These are phyloP conservation scores for Laticauda laticaudata DNA, from an alignment of 2,113 vertebrate genomes.

Conservation along the genomic window DNA sequence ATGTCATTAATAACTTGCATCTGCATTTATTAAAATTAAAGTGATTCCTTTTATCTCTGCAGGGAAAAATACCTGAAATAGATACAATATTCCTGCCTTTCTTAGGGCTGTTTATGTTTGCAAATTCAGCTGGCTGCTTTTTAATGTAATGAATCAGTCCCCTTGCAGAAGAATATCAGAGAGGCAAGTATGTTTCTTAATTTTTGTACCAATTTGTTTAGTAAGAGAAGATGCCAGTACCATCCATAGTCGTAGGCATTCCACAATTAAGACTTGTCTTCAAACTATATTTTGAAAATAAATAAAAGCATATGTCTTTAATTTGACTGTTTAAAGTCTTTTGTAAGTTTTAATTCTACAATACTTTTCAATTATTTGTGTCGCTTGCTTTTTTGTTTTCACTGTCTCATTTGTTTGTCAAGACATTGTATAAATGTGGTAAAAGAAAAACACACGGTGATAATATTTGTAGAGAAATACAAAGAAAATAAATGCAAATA, in stretches of 20 bases:
- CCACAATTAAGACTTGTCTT: too few relatives aligned
- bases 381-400: not conserved
- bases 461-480: not conserved
- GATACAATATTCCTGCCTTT: not conserved
- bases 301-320: not conserved
- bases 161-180: not conserved
- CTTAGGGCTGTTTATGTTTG: not conserved
- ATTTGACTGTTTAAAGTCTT: not conserved
- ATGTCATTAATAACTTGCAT: slow-evolving; percentile 6
- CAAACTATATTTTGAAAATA: not conserved
- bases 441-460: not conserved
- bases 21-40: not conserved
- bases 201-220: not conserved
- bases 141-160: not conserved
- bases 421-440: not conserved
- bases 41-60: not conserved
- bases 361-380: not conserved
- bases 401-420: not conserved
- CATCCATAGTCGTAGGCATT: not conserved
- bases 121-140: not conserved
- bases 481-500: not conserved
- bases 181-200: not conserved
- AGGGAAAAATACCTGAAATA: not conserved
- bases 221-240: not conserved
- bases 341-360: not conserved